These are phyloP conservation scores for Bradypodion pumilum DNA, from an alignment of 2,797 vertebrate species.

Conservation along the genomic window DNA sequence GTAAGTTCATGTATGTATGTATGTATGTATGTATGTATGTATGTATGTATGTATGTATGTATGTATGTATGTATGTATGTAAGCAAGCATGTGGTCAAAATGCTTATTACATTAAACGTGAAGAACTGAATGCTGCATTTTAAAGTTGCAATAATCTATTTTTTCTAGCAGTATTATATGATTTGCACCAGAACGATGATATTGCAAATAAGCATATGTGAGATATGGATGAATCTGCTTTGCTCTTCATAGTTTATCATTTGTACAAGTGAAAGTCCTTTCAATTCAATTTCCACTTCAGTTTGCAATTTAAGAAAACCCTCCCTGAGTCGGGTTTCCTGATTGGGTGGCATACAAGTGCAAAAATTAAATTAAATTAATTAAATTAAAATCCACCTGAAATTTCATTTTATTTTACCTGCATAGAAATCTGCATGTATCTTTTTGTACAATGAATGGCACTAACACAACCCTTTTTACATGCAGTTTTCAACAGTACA, in stretches of 20 bases:
- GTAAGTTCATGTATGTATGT: constrained; percentile 45
- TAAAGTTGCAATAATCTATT: neutral
- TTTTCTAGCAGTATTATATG: constrained; percentile 4
- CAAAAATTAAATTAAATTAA: no score
- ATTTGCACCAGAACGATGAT: neutral
- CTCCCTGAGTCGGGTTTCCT: no score
- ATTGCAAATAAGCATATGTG: neutral
- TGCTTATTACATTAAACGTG: constrained; percentile 34
- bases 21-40: no score
- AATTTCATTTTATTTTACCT: neutral
- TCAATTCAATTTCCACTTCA: neutral
- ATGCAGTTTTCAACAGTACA: neutral
- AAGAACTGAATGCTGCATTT: neutral
- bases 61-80: no score
- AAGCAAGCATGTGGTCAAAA: neutral
- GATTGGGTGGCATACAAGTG: no score
- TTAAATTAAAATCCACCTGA: neutral
- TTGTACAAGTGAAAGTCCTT: no score
- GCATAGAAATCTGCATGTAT: neutral
- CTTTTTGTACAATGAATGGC: neutral
- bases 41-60: no score
- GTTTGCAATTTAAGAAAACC: neutral
- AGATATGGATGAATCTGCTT: neutral
- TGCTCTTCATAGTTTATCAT: neutral
- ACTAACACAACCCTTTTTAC: neutral